Evolutionary conservation across 2,797 vertebrate species (phyloP).

Genomic region (Erethizon dorsatum): DNA sequence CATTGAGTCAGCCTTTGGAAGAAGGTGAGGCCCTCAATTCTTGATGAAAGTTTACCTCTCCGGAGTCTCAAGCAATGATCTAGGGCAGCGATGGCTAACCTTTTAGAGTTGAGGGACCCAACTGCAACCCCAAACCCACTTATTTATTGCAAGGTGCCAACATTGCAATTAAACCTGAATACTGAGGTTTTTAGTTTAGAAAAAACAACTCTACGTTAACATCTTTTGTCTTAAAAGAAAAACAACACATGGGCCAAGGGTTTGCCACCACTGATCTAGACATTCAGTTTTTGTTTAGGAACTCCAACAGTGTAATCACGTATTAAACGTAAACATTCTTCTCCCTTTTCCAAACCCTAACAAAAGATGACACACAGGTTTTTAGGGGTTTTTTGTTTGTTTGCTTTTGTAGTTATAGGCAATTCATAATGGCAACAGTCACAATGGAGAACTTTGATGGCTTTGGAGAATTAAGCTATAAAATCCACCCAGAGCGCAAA

Average conservation of each 20-base stretch:
- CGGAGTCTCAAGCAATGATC: neutral
- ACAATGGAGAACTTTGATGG: slow-evolving; percentile 1
- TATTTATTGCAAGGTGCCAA: too few species aligned
- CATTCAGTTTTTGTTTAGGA: neutral
- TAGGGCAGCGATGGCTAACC: neutral
- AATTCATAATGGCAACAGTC: neutral
- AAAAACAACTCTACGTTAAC: neutral
- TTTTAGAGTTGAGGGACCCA: too few species aligned
- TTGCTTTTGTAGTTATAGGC: neutral
- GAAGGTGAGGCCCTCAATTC: neutral
- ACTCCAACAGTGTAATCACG: neutral
- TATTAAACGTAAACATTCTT: neutral
- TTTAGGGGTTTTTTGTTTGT: neutral
- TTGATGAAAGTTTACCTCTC: neutral
- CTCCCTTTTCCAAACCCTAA: neutral
- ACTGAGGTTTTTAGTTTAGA: neutral
- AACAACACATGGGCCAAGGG: neutral
- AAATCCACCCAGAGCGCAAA: neutral
- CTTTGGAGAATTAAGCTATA: neutral
- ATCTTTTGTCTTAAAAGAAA: neutral
- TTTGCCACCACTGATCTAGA: neutral
- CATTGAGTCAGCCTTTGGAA: neutral
- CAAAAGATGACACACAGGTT: neutral
- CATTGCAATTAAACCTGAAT: too few species aligned
- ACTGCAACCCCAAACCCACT: too few species aligned